Evolutionary conservation across 2,113 vertebrate genomes (phyloP).

Genomic region (Anarrhichthys ocellatus): DNA sequence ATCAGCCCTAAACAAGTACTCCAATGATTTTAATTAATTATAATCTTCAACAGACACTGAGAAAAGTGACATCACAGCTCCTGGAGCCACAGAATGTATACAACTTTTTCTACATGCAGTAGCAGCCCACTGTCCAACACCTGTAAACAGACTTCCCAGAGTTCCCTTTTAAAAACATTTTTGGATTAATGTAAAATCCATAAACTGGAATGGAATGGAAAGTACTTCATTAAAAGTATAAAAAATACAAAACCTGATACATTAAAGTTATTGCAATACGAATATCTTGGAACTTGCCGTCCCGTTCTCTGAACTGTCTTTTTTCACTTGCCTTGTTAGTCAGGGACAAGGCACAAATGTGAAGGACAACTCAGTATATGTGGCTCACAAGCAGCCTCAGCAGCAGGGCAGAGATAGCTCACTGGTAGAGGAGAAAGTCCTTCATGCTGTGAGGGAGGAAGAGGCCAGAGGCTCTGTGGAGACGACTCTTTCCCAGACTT

Average conservation of each 20-base stretch:
- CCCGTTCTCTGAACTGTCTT: neutral
- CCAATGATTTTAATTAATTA: neutral
- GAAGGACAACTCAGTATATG: neutral
- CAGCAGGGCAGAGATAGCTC: conserved; percentile 28
- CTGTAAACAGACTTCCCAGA: neutral
- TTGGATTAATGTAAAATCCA: neutral
- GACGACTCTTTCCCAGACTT: conserved; percentile 84
- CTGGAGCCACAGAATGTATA: neutral
- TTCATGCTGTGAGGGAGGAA: conserved; percentile 86
- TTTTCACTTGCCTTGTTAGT: neutral
- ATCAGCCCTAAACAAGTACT: neutral
- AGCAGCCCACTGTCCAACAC: neutral
- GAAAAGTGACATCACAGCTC: neutral
- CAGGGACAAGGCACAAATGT: neutral
- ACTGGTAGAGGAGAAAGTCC: conserved; percentile 89
- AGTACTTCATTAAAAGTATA: neutral
- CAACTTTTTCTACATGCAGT: neutral
- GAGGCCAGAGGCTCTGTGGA: conserved; percentile 81
- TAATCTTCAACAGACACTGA: neutral
- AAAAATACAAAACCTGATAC: conserved; percentile 4
- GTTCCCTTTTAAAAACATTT: neutral
- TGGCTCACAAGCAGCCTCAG: neutral
- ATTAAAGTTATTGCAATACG: neutral
- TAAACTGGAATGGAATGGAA: neutral
- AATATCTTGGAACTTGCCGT: neutral